Percentiles rank a stretch among this genome's conserved stretches.
Conservation (phyloP, 2,113 vertebrate genomes). For the Microcebus ravelobensis region DNA sequence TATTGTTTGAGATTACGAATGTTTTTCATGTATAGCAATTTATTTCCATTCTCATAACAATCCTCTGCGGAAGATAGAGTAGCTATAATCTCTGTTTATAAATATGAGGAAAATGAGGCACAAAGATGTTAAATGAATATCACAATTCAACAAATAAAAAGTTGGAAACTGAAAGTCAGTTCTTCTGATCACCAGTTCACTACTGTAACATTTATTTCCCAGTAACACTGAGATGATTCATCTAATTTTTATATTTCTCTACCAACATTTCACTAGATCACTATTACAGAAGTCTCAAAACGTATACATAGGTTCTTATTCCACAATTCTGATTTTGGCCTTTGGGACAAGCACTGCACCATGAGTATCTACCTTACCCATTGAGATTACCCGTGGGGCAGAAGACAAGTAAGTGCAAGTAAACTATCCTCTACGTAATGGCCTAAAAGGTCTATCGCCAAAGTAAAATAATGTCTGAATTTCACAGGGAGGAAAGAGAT, state of each 20-base stretch:
- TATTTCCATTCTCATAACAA: conserved; percentile 22
- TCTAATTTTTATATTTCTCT: conserved; percentile 48
- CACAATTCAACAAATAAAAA: conserved; percentile 29
- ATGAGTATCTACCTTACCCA: not conserved
- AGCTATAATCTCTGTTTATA: conserved; percentile 10
- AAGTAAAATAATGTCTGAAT: conserved; percentile 47
- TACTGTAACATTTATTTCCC: not conserved
- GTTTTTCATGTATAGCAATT: not conserved
- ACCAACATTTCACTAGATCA: not conserved
- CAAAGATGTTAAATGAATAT: conserved; percentile 19
- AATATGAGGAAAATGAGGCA: not conserved
- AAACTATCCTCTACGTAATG: not conserved
- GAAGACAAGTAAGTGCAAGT: not conserved
- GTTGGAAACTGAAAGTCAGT: conserved; percentile 6
- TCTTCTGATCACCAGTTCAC: conserved; percentile 11
- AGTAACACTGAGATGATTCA: not conserved
- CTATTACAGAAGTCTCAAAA: conserved; percentile 16
- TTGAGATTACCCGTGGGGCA: not conserved
- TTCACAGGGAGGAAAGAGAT: conserved; percentile 14
- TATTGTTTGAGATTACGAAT: not conserved
- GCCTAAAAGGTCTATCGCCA: conserved; percentile 1
- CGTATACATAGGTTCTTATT: not conserved
- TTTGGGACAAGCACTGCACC: not conserved
- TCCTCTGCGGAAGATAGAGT: not conserved
- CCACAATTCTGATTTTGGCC: conserved; percentile 29